phyloP scores from a whole-genome alignment of 2,113 vertebrate genomes.

The Hydrolagus affinis region DNA sequence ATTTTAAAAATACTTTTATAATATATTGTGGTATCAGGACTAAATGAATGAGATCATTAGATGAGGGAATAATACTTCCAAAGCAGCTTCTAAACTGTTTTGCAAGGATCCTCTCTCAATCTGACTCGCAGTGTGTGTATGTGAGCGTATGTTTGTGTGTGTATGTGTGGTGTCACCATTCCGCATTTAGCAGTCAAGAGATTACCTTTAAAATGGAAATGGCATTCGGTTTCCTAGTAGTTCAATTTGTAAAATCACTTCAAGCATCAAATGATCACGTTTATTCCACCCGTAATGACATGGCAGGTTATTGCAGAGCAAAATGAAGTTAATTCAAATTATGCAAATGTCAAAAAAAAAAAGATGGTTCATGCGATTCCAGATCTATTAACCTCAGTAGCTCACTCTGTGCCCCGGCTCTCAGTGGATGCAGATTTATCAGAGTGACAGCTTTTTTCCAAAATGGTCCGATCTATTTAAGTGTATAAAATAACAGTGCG shows the following conservation, averaged over 20 bases:
- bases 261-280: background rate
- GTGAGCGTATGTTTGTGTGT: background rate
- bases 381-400: background rate
- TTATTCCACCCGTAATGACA: background rate
- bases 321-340: background rate
- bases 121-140: background rate
- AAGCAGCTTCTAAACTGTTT: background rate
- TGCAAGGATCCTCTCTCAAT: background rate
- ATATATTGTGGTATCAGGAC: background rate
- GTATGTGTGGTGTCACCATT: background rate
- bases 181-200: background rate
- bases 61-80: background rate
- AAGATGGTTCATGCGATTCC: background rate
- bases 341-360: background rate
- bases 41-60: background rate
- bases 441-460: background rate
- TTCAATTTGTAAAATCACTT: background rate
- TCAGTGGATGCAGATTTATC: background rate
- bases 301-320: too few species aligned
- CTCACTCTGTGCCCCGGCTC: background rate
- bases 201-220: background rate
- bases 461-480: background rate
- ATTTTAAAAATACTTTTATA: too few species aligned
- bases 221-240: background rate
- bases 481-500: background rate